phyloP scores from a whole-genome alignment of 2,797 vertebrate genomes.

The Zalophus californianus region DNA sequence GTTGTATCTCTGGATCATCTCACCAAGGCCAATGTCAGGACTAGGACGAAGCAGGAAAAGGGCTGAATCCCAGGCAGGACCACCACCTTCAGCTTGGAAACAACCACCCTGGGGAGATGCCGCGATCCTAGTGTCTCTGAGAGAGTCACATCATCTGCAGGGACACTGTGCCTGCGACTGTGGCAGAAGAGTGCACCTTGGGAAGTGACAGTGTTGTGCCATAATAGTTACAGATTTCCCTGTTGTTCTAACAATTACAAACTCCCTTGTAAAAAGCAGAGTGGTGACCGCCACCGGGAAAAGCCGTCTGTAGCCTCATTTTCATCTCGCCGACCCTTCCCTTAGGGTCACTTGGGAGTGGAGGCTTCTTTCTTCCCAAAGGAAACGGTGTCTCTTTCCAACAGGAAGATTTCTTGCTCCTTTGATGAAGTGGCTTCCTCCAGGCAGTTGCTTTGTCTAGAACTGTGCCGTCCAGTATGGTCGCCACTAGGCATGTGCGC shows the following conservation, averaged over 20 bases:
- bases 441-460: background rate
- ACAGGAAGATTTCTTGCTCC: background rate
- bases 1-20: background rate
- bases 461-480: background rate
- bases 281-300: background rate
- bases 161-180: background rate
- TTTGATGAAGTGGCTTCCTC: conserved; percentile 42
- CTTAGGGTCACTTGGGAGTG: background rate
- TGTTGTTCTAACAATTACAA: background rate
- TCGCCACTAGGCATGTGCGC: background rate
- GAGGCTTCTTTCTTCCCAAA: conserved; percentile 35
- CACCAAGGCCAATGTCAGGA: background rate
- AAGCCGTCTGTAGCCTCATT: background rate
- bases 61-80: background rate
- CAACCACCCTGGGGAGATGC: background rate
- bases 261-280: background rate
- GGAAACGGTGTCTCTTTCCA: background rate
- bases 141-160: background rate
- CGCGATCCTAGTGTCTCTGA: background rate
- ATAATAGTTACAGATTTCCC: conserved; percentile 2
- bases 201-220: background rate
- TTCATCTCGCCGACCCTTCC: background rate
- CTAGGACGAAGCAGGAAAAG: background rate
- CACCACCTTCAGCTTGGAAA: background rate
- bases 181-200: background rate